A percentile compares a stretch with the other conserved stretches of the same genome.
phyloP scores from a whole-genome alignment of 2,113 vertebrate species.

The Chloroceryle aenea region DNA sequence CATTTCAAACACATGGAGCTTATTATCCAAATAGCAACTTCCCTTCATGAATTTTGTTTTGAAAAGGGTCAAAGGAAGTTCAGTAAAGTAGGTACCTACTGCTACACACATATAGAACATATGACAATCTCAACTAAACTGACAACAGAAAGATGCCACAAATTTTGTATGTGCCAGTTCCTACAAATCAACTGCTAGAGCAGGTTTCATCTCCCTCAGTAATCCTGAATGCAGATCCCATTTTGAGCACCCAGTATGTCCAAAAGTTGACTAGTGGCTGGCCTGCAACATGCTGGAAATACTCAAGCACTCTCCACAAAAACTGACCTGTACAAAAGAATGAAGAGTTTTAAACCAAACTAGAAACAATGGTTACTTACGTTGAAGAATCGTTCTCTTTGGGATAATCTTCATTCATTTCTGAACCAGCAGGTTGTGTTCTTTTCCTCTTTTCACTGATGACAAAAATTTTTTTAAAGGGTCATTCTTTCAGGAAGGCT shows the following conservation, averaged over 20 bases:
- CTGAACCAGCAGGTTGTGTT: slow-evolving; percentile 82
- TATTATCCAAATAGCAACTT: neutral
- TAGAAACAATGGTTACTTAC: slow-evolving; percentile 73
- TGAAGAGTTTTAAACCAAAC: neutral
- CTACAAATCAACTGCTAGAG: neutral
- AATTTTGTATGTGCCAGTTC: neutral
- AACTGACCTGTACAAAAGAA: neutral
- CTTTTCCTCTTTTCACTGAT: slow-evolving; percentile 94
- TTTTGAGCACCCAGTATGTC: neutral
- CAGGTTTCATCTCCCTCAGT: neutral
- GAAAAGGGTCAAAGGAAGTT: neutral
- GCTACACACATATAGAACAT: fast-evolving
- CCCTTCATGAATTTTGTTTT: neutral
- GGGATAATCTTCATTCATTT: slow-evolving; percentile 94
- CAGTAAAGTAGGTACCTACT: neutral
- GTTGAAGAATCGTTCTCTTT: slow-evolving; percentile 98
- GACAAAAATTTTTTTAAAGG: slow-evolving; percentile 4
- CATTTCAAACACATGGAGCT: neutral
- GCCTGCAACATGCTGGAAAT: neutral
- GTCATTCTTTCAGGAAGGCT: neutral
- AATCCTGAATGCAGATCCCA: neutral
- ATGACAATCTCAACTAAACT: neutral
- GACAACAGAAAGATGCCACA: neutral
- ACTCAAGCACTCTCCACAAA: neutral
- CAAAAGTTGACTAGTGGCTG: neutral